These are phyloP conservation scores for Scaptomyza reducta DNA, from an alignment of 2,888 invertebrate species.

Conservation along the genomic window DNA sequence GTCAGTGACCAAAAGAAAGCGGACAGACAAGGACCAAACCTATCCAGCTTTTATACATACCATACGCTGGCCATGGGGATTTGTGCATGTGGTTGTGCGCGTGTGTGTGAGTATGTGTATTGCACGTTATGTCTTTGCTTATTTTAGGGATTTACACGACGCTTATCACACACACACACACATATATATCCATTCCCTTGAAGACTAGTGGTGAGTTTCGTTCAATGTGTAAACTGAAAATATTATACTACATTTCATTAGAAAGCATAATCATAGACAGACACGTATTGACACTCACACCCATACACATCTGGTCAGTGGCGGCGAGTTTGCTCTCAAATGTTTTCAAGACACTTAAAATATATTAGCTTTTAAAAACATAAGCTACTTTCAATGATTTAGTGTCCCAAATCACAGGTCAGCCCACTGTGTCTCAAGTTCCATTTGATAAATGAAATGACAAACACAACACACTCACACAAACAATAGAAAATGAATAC, in stretches of 20 bases:
- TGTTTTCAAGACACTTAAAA: conserved; percentile 74
- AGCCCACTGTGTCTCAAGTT: conserved; percentile 15
- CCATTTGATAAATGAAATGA: conserved; percentile 68
- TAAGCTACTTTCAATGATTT: conserved; percentile 71
- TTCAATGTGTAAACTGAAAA: conserved; percentile 58
- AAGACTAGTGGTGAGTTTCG: conserved; percentile 16
- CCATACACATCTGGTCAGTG: conserved; percentile 7
- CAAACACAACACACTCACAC: conserved; percentile 27
- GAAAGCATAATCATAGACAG: conserved; percentile 11
- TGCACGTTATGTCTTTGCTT: conserved; percentile 56
- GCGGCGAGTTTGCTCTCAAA: conserved; percentile 36
- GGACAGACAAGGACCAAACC: conserved; percentile 28
- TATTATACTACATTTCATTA: conserved; percentile 75
- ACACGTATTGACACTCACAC: conserved; percentile 11
- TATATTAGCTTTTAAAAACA: conserved; percentile 74
- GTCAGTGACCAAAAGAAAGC: conserved; percentile 59
- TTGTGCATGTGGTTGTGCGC: conserved; percentile 24
- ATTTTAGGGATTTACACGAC: conserved; percentile 69
- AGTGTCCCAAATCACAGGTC: conserved; percentile 52
- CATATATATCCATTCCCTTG: conserved; percentile 8
- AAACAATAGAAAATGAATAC: conserved; percentile 33
- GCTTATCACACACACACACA: conserved; percentile 58
- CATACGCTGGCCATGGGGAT: conserved; percentile 46
- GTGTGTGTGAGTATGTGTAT: conserved; percentile 11
- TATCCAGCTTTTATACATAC: conserved; percentile 29